Conservation (phyloP, 2,888 invertebrate genomes). For the Clunio marinus region DNA sequence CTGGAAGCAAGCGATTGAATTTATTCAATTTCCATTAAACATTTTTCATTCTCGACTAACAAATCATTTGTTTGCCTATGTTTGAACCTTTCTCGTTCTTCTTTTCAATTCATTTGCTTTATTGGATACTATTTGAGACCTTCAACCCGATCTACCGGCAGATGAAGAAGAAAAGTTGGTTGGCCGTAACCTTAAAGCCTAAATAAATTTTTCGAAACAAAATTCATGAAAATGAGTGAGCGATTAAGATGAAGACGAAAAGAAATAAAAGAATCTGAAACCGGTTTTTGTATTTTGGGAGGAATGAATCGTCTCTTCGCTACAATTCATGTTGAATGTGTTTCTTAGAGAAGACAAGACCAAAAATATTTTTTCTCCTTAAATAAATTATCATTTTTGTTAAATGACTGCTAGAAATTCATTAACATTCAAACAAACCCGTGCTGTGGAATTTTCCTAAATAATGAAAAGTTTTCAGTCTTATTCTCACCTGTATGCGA, state of each 20-base stretch:
- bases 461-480: background rate
- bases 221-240: background rate
- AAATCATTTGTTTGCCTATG: background rate
- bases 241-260: background rate
- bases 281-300: too few relatives aligned
- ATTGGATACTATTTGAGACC: background rate
- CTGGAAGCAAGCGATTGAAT: too few relatives aligned
- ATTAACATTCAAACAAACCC: background rate
- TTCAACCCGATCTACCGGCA: background rate
- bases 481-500: background rate
- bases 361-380: too few relatives aligned
- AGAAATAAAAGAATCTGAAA: conserved; percentile 4
- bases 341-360: background rate
- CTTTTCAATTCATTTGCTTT: too few relatives aligned
- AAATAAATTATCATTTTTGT: background rate
- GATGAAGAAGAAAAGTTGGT: background rate
- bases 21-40: too few relatives aligned
- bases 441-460: background rate
- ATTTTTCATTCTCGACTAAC: background rate
- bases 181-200: conserved; percentile 24
- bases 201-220: background rate
- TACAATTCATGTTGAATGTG: background rate
- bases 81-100: too few relatives aligned
- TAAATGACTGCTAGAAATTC: background rate
- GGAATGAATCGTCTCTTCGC: too few relatives aligned